phyloP scores from a whole-genome alignment of 2,113 vertebrate genomes.

The Paramisgurnus dabryanus region DNA sequence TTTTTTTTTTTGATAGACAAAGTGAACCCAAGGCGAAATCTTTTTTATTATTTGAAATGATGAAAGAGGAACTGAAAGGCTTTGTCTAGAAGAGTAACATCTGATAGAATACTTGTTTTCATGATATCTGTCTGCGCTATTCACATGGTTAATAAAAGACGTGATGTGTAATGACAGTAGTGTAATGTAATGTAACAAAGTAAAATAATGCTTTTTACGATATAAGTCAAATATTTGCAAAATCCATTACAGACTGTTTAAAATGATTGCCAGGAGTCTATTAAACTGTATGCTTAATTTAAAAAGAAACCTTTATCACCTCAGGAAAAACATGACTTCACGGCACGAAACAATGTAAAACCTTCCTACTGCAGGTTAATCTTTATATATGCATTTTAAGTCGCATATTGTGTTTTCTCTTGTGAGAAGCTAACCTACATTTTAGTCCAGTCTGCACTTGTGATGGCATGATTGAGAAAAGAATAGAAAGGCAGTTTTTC shows the following conservation, averaged over 20 bases:
- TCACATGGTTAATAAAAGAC: slow-evolving; percentile 13
- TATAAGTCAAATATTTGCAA: background rate
- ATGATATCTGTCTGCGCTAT: background rate
- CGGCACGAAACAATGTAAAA: background rate
- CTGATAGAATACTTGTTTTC: slow-evolving; percentile 12
- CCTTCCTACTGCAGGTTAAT: background rate
- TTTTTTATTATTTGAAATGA: slow-evolving; percentile 14
- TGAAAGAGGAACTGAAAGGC: slow-evolving; percentile 6
- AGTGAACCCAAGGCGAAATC: background rate
- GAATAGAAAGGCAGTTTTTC: background rate
- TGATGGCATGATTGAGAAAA: background rate
- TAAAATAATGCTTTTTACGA: background rate
- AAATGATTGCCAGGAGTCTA: background rate
- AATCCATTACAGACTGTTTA: background rate
- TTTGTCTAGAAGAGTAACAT: background rate
- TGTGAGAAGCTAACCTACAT: background rate
- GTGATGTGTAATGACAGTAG: background rate
- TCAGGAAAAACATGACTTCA: background rate
- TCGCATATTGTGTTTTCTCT: background rate
- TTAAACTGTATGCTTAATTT: background rate
- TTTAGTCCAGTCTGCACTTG: background rate
- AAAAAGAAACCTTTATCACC: background rate
- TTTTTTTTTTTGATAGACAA: background rate
- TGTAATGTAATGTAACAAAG: background rate
- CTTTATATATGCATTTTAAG: background rate